Conservation (phyloP, 1,140 invertebrate species). For the Ptiloglossa arizonensis region DNA sequence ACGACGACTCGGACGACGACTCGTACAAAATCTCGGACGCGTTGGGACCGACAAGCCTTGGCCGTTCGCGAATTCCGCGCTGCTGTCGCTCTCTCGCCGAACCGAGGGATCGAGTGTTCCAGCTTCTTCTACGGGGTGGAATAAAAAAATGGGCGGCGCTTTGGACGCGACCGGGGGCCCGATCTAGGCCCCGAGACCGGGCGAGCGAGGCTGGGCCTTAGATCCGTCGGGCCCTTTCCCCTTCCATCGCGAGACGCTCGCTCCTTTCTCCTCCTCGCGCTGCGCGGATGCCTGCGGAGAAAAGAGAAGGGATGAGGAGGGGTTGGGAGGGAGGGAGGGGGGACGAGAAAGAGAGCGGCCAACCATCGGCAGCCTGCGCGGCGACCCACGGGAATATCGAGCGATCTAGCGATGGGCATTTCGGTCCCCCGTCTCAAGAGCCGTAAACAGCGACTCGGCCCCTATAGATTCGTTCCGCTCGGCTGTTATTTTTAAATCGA, state of each 20-base stretch:
- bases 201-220: slow-evolving; percentile 72
- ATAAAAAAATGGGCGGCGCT: slow-evolving; percentile 79
- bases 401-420: slow-evolving; percentile 65
- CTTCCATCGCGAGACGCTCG: slow-evolving; percentile 16
- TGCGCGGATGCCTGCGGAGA: slow-evolving; percentile 2
- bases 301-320: slow-evolving; percentile 30
- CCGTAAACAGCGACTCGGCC: too few species aligned
- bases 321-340: too few species aligned
- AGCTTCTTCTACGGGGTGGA: slow-evolving; percentile 59
- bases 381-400: slow-evolving; percentile 75
- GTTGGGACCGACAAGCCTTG: slow-evolving; percentile 9
- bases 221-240: slow-evolving; percentile 62
- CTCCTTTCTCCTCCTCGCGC: slow-evolving; percentile 34
- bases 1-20: slow-evolving; percentile 37
- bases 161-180: slow-evolving; percentile 70
- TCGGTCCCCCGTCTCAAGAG: background rate
- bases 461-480: background rate
- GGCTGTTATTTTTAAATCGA: too few species aligned
- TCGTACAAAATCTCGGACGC: slow-evolving; percentile 58
- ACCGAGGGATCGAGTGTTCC: slow-evolving; percentile 16
- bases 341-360: slow-evolving; percentile 61
- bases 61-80: slow-evolving; percentile 57
- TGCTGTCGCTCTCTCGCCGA: slow-evolving; percentile 4
- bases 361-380: slow-evolving; percentile 71
- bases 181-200: slow-evolving; percentile 61